Base-by-base conservation (phyloP, 1,140 invertebrate genomes). In the Caenorhabditis inopinata region DNA sequence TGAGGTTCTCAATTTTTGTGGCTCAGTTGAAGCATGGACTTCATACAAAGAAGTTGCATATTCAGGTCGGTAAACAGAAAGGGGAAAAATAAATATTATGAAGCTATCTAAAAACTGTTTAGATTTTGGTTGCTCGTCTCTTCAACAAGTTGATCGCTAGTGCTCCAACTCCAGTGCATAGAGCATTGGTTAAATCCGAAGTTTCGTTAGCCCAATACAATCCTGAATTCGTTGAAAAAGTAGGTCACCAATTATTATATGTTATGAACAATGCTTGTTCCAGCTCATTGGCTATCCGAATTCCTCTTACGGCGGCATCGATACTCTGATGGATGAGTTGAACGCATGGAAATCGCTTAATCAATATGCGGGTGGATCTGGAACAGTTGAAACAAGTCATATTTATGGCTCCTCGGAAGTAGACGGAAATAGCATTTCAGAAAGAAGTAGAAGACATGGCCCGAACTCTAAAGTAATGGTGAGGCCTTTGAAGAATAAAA, bases 11-110 rank as follows among this genome's bases (percentile, higher is more conserved):
- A 3, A 74, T 84, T 18, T 82, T 84, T 62, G 76, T 84, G 32
- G 53, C 79, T 1, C 83, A 84, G 76, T 35, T 84, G 12, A 84
- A 84, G 32, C 83, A 84, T 77, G 83, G 83, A 23, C 62, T 84
- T 7, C 83, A 84, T 62, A 84, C 83, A 18, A 47, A 81, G 0
- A 84, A 84, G 51, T 47, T 84, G 9, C 83, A 84, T 46, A 84
- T 84, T 29, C 83, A 84, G 77, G 83, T 83, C 38, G 5, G 14
- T n/a, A n/a, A n/a, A n/a, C n/a, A n/a, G n/a, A n/a, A n/a, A n/a
- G n/a, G n/a, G n/a, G n/a, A n/a, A n/a, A n/a, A n/a, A n/a, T n/a
- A 45, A 49, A 16, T 38, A 49, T 14, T 25, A 12, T 14, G 21
- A 25, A 2, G 32, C 9, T 23, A 7, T n/a, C n/a, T 11, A 16